Percentiles rank a stretch among this genome's conserved stretches.
Evolutionary conservation across 1,140 invertebrate species (phyloP).

Genomic region (Battus philenor): DNA sequence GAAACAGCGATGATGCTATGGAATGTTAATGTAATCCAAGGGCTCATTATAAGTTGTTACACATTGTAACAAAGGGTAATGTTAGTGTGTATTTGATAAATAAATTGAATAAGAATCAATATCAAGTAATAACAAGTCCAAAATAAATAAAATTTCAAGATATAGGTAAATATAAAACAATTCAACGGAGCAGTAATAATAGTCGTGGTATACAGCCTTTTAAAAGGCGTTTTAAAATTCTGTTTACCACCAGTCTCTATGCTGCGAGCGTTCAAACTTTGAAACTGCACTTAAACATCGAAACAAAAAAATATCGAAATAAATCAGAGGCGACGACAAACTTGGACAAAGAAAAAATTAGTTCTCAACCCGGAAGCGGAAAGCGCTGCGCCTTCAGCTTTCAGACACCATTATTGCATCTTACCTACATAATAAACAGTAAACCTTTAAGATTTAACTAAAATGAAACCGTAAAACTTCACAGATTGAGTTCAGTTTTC

Average conservation of each 20-base stretch:
- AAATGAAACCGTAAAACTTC: slow-evolving; percentile 23
- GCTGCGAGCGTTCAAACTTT: slow-evolving; percentile 26
- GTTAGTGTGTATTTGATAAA: no score
- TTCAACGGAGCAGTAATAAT: neutral
- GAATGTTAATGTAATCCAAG: no score
- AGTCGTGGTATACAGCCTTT: neutral
- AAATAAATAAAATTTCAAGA: no score
- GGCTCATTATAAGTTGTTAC: no score
- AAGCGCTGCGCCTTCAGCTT: slow-evolving; percentile 42
- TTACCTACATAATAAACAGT: slow-evolving; percentile 27
- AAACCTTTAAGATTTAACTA: slow-evolving; percentile 16
- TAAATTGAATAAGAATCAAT: no score
- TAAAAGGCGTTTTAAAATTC: slow-evolving; percentile 38
- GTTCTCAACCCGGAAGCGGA: slow-evolving; percentile 33
- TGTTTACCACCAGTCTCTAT: slow-evolving; percentile 27
- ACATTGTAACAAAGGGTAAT: no score
- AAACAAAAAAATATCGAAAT: slow-evolving; percentile 25
- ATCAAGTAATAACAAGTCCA: no score
- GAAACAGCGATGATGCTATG: no score
- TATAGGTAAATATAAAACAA: no score
- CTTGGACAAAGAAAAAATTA: slow-evolving; percentile 33
- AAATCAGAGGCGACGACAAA: slow-evolving; percentile 27
- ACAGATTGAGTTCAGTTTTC: slow-evolving; percentile 31
- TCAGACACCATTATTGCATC: slow-evolving; percentile 41
- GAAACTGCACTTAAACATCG: slow-evolving; percentile 24